Evolutionary conservation across 2,888 invertebrate genomes (phyloP).

Genomic region (Malthinus flaveolus): DNA sequence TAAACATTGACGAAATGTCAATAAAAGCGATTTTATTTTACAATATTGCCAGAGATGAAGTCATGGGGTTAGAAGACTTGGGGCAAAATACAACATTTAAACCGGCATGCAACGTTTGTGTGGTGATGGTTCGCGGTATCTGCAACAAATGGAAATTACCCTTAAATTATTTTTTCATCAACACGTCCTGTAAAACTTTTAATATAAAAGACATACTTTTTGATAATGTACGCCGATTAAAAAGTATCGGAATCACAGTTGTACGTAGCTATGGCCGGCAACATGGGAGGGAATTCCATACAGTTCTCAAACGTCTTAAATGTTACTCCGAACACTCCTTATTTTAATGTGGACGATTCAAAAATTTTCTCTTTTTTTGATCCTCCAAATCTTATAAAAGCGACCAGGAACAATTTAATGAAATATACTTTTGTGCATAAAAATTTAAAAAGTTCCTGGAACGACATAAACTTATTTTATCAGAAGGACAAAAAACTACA

Average conservation of each 20-base stretch:
- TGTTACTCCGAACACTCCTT: constrained; percentile 23
- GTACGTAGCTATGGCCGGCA: constrained; percentile 7
- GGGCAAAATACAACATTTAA: neutral
- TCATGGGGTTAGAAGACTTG: neutral
- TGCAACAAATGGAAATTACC: neutral
- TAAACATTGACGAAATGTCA: neutral
- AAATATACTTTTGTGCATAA: constrained; percentile 20
- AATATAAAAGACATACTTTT: neutral
- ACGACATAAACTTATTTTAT: constrained; percentile 29
- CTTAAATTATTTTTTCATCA: neutral
- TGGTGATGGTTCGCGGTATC: neutral
- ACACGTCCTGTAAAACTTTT: neutral
- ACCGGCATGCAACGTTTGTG: neutral
- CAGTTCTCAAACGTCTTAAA: constrained; percentile 18
- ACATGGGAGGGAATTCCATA: constrained; percentile 23
- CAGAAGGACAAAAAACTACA: constrained; percentile 22
- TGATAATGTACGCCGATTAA: neutral
- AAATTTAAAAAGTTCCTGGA: no score
- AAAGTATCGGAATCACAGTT: neutral
- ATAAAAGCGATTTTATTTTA: neutral
- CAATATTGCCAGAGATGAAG: neutral
- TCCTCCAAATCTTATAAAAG: constrained; percentile 24
- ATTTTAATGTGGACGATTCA: constrained; percentile 26
- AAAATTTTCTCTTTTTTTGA: constrained; percentile 35
- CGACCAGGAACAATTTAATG: constrained; percentile 29